These are phyloP conservation scores for Sebastes elongatus DNA, from an alignment of 2,797 vertebrate genomes.

Conservation along the genomic window DNA sequence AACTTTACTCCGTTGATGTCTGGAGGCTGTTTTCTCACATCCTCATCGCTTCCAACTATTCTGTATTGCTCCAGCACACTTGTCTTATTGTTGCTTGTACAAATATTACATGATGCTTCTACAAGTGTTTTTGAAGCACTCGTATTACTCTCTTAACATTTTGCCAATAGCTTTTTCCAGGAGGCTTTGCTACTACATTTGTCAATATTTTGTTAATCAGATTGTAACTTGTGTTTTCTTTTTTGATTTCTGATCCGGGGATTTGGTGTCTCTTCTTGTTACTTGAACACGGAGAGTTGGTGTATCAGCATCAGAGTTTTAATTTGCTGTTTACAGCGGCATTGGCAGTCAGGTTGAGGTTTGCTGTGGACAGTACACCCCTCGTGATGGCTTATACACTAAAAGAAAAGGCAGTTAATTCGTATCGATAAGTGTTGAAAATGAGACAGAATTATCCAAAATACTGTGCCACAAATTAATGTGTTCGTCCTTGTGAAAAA, in stretches of 20 bases:
- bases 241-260: background rate
- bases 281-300: background rate
- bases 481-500: constrained; percentile 33
- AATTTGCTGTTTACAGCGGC: constrained; percentile 9
- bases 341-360: constrained; percentile 2
- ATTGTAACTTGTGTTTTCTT: background rate
- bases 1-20: background rate
- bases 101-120: background rate
- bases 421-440: constrained; percentile 22
- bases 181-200: background rate
- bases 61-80: background rate
- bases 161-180: background rate
- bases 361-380: constrained; percentile 17
- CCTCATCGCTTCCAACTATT: background rate
- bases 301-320: constrained; percentile 11
- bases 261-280: constrained; percentile 2
- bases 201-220: background rate
- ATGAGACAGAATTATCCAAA: constrained; percentile 35
- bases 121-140: background rate
- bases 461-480: constrained; percentile 28
- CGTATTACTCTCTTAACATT: background rate
- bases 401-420: constrained; percentile 30
- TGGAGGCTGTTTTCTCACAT: background rate
- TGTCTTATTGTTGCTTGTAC: background rate
- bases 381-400: constrained; percentile 19